phyloP scores from a whole-genome alignment of 2,888 invertebrate species.

The Perizoma affinitatum region DNA sequence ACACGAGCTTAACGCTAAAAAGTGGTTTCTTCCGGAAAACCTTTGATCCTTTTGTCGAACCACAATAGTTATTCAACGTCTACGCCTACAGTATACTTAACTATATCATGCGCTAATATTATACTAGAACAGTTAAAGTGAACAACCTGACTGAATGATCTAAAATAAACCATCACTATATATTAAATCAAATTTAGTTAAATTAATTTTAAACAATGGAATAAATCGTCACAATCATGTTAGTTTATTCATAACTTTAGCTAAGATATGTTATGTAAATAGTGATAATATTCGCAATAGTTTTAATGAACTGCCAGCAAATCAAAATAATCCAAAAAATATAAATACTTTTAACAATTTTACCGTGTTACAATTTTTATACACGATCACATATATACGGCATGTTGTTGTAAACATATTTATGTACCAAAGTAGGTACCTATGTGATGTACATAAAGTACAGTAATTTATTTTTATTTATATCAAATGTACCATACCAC shows the following conservation, averaged over 20 bases:
- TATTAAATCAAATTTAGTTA: slow-evolving; percentile 10
- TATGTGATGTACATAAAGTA: slow-evolving; percentile 12
- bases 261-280: slow-evolving; percentile 25
- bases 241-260: slow-evolving; percentile 1
- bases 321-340: slow-evolving; percentile 26
- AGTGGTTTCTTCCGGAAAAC: no score
- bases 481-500: slow-evolving; percentile 3
- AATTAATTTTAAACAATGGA: slow-evolving; percentile 1
- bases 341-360: slow-evolving; percentile 9
- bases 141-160: slow-evolving; percentile 15
- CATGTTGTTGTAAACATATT: slow-evolving; percentile 9
- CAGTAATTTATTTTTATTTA: slow-evolving; percentile 21
- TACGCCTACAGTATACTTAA: slow-evolving; percentile 9
- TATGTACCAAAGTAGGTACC: slow-evolving; percentile 34
- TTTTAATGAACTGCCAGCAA: slow-evolving; percentile 16
- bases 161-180: slow-evolving; percentile 14
- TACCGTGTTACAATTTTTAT: slow-evolving; percentile 17
- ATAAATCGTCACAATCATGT: slow-evolving; percentile 17
- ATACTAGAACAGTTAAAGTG: slow-evolving; percentile 1
- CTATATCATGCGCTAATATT: not conserved
- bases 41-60: no score
- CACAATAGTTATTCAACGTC: not conserved
- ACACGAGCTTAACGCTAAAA: no score
- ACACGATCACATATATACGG: slow-evolving; percentile 10
- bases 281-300: slow-evolving; percentile 15